Percentiles rank a stretch among this genome's conserved stretches.
Evolutionary conservation across 2,888 invertebrate species (phyloP).

Genomic region (Augiades crinisus): DNA sequence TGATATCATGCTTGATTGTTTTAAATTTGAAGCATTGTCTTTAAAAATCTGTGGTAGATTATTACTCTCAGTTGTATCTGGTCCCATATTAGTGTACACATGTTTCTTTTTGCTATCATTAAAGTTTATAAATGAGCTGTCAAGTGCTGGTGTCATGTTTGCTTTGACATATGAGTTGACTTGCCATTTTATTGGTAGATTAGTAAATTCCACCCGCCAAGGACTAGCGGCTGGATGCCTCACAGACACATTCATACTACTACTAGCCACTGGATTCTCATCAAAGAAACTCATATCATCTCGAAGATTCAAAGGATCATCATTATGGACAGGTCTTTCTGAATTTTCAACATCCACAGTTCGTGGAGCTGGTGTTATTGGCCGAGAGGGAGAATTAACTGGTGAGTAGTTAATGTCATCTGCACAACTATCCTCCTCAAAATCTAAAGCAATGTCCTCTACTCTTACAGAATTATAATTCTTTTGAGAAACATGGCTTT

Average conservation of each 20-base stretch:
- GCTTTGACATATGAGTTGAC: conserved; percentile 68
- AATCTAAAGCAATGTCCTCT: conserved; percentile 67
- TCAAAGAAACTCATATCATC: conserved; percentile 67
- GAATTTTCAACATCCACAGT: background rate
- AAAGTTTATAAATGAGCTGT: conserved; percentile 63
- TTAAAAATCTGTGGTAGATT: conserved; percentile 47
- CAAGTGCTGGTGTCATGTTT: conserved; percentile 76
- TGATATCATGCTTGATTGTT: conserved; percentile 71
- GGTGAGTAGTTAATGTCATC: conserved; percentile 64
- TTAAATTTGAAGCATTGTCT: conserved; percentile 47
- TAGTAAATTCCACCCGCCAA: conserved; percentile 70
- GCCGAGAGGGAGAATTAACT: conserved; percentile 50
- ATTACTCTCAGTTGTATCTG: conserved; percentile 37
- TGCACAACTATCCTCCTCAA: conserved; percentile 44
- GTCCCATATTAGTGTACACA: conserved; percentile 65
- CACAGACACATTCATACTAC: conserved; percentile 64
- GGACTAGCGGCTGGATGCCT: conserved; percentile 66
- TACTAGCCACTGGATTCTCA: conserved; percentile 67
- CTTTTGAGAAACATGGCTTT: conserved; percentile 25
- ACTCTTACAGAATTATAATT: conserved; percentile 55
- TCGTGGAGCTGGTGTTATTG: conserved; percentile 28
- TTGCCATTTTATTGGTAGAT: conserved; percentile 70
- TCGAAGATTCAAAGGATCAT: conserved; percentile 60
- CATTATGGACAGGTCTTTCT: conserved; percentile 24
- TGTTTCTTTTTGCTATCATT: conserved; percentile 63